Evolutionary conservation across 2,888 invertebrate genomes (phyloP), one percentile per base, ranked within the genome.

Genomic region (Drosophila mayaguana): DNA sequence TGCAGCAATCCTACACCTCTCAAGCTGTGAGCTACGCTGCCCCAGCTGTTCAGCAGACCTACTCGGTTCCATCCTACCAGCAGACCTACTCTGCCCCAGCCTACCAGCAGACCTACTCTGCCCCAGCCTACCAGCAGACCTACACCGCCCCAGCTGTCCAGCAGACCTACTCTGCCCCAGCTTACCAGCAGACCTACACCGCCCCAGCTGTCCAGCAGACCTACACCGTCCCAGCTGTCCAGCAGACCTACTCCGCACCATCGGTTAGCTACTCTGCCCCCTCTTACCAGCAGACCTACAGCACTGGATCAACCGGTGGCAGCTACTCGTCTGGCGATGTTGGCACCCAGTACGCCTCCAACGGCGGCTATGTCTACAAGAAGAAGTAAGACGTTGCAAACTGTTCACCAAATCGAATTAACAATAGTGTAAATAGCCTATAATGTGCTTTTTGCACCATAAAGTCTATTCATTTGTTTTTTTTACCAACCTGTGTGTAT

Each of bases 341-440:
- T 28, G 92, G 88, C 43, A 92, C 92, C 67, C 91, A 91, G 78
- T 92, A 92, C 59, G 92, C 89, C 56, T 80, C 91, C 83, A 92
- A 92, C 60, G 92, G 92, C 40, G 92, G 92, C 71, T 92, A 92
- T 59, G 87, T 91, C 78, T 92, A 92, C 91, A 89, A 80, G 76
- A 92, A 90, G 78, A 91, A 91, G 78, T 89, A 89, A 88, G 84
- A 46, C 54, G 71, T 72, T 76, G 54, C 25, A 62, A 77, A 78
- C 78, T 77, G 76, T 65, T 84, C 79, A 77, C 60, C 62, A 61
- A 64, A 57, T 66, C 79, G 61, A 77, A 70, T 72, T 55, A 60
- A 34, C 54, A 63, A 22, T 34, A 16, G 25, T 51, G 60, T 67
- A 61, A 57, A 61, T 63, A 55, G 65, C 72, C 70, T 45, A 40